phyloP scores from a whole-genome alignment of 2,888 invertebrate species.

The Dryococelus australis region DNA sequence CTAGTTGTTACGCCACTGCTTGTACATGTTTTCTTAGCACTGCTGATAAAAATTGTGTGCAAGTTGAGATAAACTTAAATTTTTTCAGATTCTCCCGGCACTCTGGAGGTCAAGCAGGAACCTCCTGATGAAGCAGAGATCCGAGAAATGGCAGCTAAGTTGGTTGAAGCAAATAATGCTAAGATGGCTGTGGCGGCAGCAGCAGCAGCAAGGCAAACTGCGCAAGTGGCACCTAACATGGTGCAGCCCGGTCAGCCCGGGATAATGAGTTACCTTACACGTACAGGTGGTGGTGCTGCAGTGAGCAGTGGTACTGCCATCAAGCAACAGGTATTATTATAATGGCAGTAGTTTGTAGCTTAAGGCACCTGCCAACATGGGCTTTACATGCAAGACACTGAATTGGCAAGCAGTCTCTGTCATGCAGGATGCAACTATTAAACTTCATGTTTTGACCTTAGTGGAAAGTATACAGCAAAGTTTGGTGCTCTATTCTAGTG shows the following conservation, averaged over 20 bases:
- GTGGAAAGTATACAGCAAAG: too few species aligned
- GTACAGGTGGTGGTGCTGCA: background rate
- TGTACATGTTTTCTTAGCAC: too few species aligned
- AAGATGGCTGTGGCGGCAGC: slow-evolving; percentile 58
- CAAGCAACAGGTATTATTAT: slow-evolving; percentile 10
- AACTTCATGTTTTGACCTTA: too few species aligned
- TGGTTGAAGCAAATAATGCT: slow-evolving; percentile 83
- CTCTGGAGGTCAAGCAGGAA: slow-evolving; percentile 72
- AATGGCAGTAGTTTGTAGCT: background rate
- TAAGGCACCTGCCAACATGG: too few species aligned
- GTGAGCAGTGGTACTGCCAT: background rate
- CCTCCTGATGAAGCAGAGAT: slow-evolving; percentile 88
- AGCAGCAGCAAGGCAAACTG: slow-evolving; percentile 34
- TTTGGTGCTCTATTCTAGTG: too few species aligned
- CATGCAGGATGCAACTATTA: too few species aligned
- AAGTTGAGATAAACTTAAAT: background rate
- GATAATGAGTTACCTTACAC: slow-evolving; percentile 40
- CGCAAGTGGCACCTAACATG: slow-evolving; percentile 35
- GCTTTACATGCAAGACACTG: too few species aligned
- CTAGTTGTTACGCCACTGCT: too few species aligned
- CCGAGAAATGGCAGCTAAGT: slow-evolving; percentile 83
- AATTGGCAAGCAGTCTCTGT: too few species aligned
- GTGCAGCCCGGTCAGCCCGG: slow-evolving; percentile 47
- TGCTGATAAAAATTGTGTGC: too few species aligned
- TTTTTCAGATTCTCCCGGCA: background rate